These are phyloP conservation scores for Grapholita molesta DNA, from an alignment of 1,140 invertebrate genomes.

Conservation along the genomic window DNA sequence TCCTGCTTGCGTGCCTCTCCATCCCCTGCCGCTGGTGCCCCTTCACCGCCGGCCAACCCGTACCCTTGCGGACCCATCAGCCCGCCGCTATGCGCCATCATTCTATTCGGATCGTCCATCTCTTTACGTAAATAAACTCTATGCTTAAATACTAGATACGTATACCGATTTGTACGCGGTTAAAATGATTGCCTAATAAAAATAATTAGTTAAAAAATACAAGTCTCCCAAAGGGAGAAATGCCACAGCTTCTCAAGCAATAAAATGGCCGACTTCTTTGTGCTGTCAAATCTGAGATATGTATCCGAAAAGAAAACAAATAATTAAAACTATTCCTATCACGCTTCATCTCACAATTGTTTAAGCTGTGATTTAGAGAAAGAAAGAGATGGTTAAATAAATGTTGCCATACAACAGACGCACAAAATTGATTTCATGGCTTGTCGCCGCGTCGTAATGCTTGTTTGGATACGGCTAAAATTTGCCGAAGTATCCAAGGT, in stretches of 20 bases:
- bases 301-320: constrained; percentile 72
- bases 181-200: constrained; percentile 43
- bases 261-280: constrained; percentile 78
- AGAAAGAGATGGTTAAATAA: constrained; percentile 55
- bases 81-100: constrained; percentile 88
- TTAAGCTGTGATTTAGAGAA: constrained; percentile 45
- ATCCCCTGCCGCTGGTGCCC: constrained; percentile 84
- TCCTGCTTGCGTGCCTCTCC: constrained; percentile 91
- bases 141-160: constrained; percentile 62
- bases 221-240: constrained; percentile 39
- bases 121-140: constrained; percentile 53
- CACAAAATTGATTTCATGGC: constrained; percentile 16
- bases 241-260: constrained; percentile 58
- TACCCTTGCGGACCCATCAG: constrained; percentile 88
- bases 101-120: constrained; percentile 88
- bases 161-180: constrained; percentile 67
- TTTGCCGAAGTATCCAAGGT: too few relatives aligned
- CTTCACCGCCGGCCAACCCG: constrained; percentile 84
- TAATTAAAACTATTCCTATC: constrained; percentile 71
- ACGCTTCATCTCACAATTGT: constrained; percentile 57
- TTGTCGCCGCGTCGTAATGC: constrained; percentile 3
- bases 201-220: constrained; percentile 54
- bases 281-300: constrained; percentile 72
- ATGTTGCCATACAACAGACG: constrained; percentile 42
- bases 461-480: background rate